Conservation (phyloP, 1,140 invertebrate genomes). For the Papilio aristodemus region DNA sequence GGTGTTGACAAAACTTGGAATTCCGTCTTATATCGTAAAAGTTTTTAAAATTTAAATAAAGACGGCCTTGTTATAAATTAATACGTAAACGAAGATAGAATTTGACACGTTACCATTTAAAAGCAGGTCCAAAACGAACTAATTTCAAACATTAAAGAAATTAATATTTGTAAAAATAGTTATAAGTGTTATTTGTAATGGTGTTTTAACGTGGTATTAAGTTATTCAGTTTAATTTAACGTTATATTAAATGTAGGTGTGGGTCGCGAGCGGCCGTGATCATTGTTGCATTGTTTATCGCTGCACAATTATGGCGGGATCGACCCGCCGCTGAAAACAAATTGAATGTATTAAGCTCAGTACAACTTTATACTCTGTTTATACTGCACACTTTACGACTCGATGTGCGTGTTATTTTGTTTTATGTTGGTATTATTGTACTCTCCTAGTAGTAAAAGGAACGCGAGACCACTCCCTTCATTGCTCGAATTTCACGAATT, state of each 20-base stretch:
- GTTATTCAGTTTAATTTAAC: slow-evolving; percentile 9
- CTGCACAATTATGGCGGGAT: slow-evolving; percentile 50
- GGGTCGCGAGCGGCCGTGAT: slow-evolving; percentile 38
- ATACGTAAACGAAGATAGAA: too few relatives aligned
- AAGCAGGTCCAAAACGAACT: background rate
- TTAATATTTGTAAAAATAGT: background rate
- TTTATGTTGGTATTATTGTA: slow-evolving; percentile 59
- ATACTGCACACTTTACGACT: slow-evolving; percentile 60
- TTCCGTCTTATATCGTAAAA: too few relatives aligned
- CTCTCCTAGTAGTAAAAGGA: slow-evolving; percentile 45
- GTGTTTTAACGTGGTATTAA: slow-evolving; percentile 1
- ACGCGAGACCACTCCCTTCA: slow-evolving; percentile 41
- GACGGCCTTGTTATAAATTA: too few relatives aligned
- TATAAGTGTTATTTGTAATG: background rate
- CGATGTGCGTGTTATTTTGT: slow-evolving; percentile 64
- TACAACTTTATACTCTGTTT: slow-evolving; percentile 63
- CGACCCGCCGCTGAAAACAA: slow-evolving; percentile 50
- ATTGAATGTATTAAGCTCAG: slow-evolving; percentile 66
- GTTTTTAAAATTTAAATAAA: too few relatives aligned
- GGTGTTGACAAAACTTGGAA: too few relatives aligned
- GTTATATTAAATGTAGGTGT: slow-evolving; percentile 30
- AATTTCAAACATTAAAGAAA: background rate
- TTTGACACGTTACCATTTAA: background rate
- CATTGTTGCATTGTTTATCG: slow-evolving; percentile 59
- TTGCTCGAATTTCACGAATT: slow-evolving; percentile 41